These are phyloP conservation scores for Drosophila prosaltans DNA, from an alignment of 1,140 invertebrate species.

Conservation along the genomic window DNA sequence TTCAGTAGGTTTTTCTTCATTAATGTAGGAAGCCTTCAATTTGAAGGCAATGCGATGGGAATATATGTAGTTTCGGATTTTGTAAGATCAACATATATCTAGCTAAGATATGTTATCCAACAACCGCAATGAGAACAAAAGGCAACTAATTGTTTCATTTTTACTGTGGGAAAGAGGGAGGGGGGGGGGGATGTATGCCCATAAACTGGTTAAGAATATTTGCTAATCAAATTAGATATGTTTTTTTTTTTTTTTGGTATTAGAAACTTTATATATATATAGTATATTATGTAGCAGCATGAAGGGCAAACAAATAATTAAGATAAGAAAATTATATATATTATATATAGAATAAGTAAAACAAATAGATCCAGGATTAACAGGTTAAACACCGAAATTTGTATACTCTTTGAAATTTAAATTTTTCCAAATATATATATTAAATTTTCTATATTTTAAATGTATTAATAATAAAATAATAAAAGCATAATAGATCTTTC, in stretches of 20 bases:
- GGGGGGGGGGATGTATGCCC: neutral
- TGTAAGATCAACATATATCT: constrained; percentile 5
- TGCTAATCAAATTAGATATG: neutral
- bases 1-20: constrained; percentile 19
- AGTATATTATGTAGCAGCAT: neutral
- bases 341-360: neutral
- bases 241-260: neutral
- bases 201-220: constrained; percentile 9
- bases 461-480: too few relatives aligned
- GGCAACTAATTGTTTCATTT: neutral
- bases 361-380: neutral
- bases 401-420: too few relatives aligned
- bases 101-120: neutral
- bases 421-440: too few relatives aligned
- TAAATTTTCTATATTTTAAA: too few relatives aligned
- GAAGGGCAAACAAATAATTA: constrained; percentile 8
- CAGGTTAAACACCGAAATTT: too few relatives aligned
- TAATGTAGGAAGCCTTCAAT: constrained; percentile 61
- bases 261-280: too few relatives aligned
- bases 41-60: constrained; percentile 65
- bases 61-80: constrained; percentile 38
- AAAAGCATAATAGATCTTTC: too few relatives aligned
- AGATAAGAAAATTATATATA: neutral
- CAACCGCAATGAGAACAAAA: constrained; percentile 7
- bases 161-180: too few relatives aligned